Conservation (phyloP, 2,888 invertebrate genomes). For the Chymomyza amoena region DNA sequence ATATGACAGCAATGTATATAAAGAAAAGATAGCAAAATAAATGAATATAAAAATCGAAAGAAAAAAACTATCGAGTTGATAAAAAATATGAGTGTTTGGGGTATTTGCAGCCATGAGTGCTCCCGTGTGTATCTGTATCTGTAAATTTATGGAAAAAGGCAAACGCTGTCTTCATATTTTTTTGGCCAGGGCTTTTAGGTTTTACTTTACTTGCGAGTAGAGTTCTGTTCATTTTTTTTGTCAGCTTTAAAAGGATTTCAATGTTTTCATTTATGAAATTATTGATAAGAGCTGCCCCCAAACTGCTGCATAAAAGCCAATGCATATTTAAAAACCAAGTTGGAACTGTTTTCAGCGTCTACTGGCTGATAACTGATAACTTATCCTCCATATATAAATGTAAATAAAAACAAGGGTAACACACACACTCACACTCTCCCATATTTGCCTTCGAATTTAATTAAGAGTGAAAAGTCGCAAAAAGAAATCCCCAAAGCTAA, state of each 20-base stretch:
- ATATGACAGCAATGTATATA: conserved; percentile 23
- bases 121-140: conserved; percentile 1
- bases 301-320: conserved; percentile 26
- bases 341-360: background rate
- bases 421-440: background rate
- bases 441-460: conserved; percentile 61
- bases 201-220: conserved; percentile 1
- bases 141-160: conserved; percentile 50
- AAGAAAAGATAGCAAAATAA: conserved; percentile 25
- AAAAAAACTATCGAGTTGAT: conserved; percentile 70
- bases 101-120: conserved; percentile 9
- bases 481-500: conserved; percentile 4
- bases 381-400: background rate
- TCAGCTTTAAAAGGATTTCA: conserved; percentile 68
- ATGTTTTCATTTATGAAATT: conserved; percentile 70
- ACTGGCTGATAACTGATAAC: background rate
- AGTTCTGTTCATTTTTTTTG: conserved; percentile 9
- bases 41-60: conserved; percentile 56
- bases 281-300: conserved; percentile 58
- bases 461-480: conserved; percentile 54
- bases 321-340: conserved; percentile 44
- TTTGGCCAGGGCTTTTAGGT: conserved; percentile 33
- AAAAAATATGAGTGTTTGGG: conserved; percentile 51
- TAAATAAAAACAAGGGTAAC: conserved; percentile 27
- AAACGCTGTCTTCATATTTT: background rate